These are phyloP conservation scores for Mimachlamys varia DNA, from an alignment of 2,888 invertebrate genomes.

Conservation along the genomic window DNA sequence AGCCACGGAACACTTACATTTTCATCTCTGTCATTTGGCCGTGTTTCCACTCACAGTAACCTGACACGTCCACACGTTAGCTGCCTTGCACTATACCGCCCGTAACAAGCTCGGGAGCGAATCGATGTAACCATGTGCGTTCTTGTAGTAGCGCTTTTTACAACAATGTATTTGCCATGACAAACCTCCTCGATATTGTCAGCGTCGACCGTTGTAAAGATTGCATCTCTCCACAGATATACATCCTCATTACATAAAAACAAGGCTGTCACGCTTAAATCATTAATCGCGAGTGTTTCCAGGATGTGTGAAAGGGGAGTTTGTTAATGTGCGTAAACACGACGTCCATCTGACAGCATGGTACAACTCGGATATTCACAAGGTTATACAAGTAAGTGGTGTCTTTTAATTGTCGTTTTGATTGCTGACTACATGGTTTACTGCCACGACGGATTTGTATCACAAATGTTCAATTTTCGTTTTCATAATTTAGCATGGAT, in stretches of 20 bases:
- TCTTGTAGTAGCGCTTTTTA: slow-evolving; percentile 22
- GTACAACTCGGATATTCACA: slow-evolving; percentile 27
- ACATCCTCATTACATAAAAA: neutral
- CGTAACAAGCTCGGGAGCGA: neutral
- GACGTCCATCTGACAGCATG: neutral
- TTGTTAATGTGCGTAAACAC: neutral
- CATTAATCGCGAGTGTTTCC: neutral
- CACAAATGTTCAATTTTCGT: too few relatives aligned
- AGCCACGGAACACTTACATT: slow-evolving; percentile 6
- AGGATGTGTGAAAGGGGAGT: neutral
- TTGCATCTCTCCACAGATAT: neutral
- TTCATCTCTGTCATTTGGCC: slow-evolving; percentile 31
- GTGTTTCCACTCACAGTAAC: neutral
- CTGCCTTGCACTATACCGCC: neutral
- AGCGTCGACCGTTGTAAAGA: neutral
- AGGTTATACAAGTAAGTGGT: slow-evolving; percentile 13
- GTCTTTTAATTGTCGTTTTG: neutral
- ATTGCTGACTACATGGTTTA: neutral
- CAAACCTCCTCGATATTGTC: neutral
- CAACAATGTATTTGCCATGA: slow-evolving; percentile 9
- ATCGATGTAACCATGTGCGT: slow-evolving; percentile 26
- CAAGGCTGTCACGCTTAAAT: neutral
- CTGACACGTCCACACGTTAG: slow-evolving; percentile 14
- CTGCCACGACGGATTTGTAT: too few relatives aligned
- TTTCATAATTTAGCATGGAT: too few relatives aligned